phyloP scores from a whole-genome alignment of 92 coral and sea anemone species.

The Nematostella vectensis region DNA sequence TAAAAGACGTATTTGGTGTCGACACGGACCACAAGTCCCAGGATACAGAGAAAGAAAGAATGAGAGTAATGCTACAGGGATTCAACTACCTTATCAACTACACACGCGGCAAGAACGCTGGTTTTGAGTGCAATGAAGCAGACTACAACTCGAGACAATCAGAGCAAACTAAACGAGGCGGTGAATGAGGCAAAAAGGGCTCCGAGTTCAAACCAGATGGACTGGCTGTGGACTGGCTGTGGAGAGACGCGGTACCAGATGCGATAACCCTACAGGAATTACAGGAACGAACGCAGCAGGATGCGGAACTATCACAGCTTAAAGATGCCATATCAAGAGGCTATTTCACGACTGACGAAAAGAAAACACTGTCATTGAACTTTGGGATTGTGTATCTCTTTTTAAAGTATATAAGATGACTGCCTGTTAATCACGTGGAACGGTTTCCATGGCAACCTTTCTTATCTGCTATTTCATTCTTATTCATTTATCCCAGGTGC shows the following conservation, averaged over 20 bases:
- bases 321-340: conserved; percentile 7
- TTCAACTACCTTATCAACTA: not conserved
- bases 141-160: too few species aligned
- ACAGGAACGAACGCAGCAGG: not conserved
- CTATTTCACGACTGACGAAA: not conserved
- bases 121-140: too few species aligned
- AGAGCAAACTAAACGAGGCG: not conserved
- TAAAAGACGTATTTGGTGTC: too few species aligned
- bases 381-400: too few species aligned
- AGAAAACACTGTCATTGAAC: not conserved
- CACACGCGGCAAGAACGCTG: too few species aligned
- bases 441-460: too few species aligned
- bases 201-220: not conserved
- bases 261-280: conserved; percentile 10
- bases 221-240: not conserved
- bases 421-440: too few species aligned
- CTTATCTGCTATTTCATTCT: too few species aligned
- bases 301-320: not conserved
- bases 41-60: not conserved
- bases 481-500: too few species aligned
- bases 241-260: conserved; percentile 1
- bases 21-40: too few species aligned
- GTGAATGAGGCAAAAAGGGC: not conserved
- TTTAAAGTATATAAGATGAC: too few species aligned
- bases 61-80: conserved; percentile 7